Base-by-base conservation (phyloP, 23 tunicate genomes). In the Botrylloides violaceus region DNA sequence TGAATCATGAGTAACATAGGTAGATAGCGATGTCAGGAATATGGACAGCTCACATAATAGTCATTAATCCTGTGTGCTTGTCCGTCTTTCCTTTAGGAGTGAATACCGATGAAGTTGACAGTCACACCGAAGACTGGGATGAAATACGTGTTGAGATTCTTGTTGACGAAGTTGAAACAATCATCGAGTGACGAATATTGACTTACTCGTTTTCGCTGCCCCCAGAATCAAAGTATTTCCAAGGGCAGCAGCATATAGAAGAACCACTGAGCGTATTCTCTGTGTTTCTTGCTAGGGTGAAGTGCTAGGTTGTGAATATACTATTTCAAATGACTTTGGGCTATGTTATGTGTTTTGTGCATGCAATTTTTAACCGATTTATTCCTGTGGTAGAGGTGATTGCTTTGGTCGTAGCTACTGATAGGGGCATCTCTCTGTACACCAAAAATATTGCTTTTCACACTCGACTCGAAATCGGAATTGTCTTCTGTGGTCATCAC, bases 81-180 rank as follows among this genome's bases (percentile, higher is more conserved):
- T 65, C 71, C 48, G 26, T 30, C 27, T 29, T 24, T 25, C 27
- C 78, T 74, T 33, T 35, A 81, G 88, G 96, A 12, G 99, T 87
- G n/a, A 90, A 83, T 59, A 82, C 95, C 22, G 99, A 95, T 58
- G 88, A 84, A 64, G 83, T 87, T 22, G 99, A 88, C 72, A 76
- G 79, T 72, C 86, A 92, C 53, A 50, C 80, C 31, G 96, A 95
- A 59, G 96, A 95, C 72, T 79, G 83, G 85, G 96, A 87, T 50
- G 98, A 93, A 77, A 83, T 85, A 5, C 76, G 78, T 25, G 81
- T 95, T 63, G 99, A 95, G 82, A 47, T 81, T 32, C 80, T 95
- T 55, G 79, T 87, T 30, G 85, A 84, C 50, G 93, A 85, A 74
- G 98, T 78, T 75, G 95, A 86, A 66, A 76, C 80, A 36, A 61